Percentiles rank a stretch among this genome's conserved stretches.
These are phyloP conservation scores for Hippoglossus hippoglossus DNA, from an alignment of 2,797 vertebrate genomes.

Conservation along the genomic window DNA sequence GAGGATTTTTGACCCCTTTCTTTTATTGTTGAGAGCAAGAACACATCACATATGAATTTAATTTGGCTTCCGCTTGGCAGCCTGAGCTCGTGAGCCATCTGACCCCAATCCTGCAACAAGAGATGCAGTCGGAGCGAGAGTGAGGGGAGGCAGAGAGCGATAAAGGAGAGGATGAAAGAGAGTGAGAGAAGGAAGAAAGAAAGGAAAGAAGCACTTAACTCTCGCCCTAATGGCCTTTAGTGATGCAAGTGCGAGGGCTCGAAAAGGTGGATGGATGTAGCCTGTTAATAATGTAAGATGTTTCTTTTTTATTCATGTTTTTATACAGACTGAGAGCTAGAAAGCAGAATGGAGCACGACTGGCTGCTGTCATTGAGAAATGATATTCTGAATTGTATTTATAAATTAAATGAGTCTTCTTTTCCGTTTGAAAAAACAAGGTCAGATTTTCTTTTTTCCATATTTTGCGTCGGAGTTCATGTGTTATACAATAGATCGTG, in stretches of 20 bases:
- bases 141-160: constrained; percentile 38
- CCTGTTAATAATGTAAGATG: constrained; percentile 76
- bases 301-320: constrained; percentile 56
- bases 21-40: constrained; percentile 54
- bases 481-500: background rate
- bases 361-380: constrained; percentile 41
- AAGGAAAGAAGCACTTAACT: constrained; percentile 74
- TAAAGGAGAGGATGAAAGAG: constrained; percentile 44
- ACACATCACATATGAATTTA: constrained; percentile 67
- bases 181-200: constrained; percentile 33
- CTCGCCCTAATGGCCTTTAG: constrained; percentile 71
- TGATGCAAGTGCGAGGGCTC: constrained; percentile 62
- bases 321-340: constrained; percentile 25
- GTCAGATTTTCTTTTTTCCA: too few relatives aligned
- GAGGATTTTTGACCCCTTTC: constrained; percentile 15
- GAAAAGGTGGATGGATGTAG: constrained; percentile 63
- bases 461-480: background rate
- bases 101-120: constrained; percentile 79
- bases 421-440: too few relatives aligned
- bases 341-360: constrained; percentile 46
- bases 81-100: constrained; percentile 61
- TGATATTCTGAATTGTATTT: background rate
- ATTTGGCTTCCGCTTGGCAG: constrained; percentile 67
- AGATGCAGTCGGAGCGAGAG: constrained; percentile 54
- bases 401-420: too few relatives aligned